A percentile compares a stretch with the other conserved stretches of the same genome.
Conservation (phyloP, 2,113 vertebrate species). For the Ariopsis seemanni region DNA sequence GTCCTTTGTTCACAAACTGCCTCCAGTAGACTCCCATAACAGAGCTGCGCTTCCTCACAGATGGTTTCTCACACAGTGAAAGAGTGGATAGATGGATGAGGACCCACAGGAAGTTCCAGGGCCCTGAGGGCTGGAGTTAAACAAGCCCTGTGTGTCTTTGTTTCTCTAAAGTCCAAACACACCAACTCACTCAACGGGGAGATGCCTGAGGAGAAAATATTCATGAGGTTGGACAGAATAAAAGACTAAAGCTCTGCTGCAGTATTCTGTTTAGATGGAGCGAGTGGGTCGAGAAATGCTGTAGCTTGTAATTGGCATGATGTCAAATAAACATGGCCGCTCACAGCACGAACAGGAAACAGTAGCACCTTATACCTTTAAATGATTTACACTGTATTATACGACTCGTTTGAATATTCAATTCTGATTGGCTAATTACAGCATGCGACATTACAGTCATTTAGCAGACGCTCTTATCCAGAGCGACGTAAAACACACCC, state of each 20-base stretch:
- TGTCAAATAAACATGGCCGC: not conserved
- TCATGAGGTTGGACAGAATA: not conserved
- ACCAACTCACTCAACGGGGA: conserved; percentile 21
- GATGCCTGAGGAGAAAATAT: conserved; percentile 7
- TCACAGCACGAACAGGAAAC: not conserved
- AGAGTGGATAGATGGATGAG: conserved; percentile 19
- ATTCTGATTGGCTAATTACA: too few relatives aligned
- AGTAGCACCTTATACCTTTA: not conserved
- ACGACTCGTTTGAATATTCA: too few relatives aligned
- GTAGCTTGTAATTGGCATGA: not conserved
- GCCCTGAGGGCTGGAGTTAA: not conserved
- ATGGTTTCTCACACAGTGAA: conserved; percentile 25
- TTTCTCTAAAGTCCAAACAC: conserved; percentile 32
- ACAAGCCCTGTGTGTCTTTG: conserved; percentile 20
- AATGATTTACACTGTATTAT: not conserved
- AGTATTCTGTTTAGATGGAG: not conserved
- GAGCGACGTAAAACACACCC: too few relatives aligned
- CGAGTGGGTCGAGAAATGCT: not conserved
- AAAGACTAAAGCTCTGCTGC: not conserved
- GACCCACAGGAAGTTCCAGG: conserved; percentile 34
- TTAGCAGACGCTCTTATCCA: too few relatives aligned
- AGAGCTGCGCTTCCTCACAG: not conserved
- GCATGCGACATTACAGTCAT: too few relatives aligned
- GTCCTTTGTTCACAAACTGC: not conserved
- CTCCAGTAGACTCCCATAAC: not conserved